Conservation (phyloP, 92 coral and sea anemone genomes). For the Heteractis magnifica region DNA sequence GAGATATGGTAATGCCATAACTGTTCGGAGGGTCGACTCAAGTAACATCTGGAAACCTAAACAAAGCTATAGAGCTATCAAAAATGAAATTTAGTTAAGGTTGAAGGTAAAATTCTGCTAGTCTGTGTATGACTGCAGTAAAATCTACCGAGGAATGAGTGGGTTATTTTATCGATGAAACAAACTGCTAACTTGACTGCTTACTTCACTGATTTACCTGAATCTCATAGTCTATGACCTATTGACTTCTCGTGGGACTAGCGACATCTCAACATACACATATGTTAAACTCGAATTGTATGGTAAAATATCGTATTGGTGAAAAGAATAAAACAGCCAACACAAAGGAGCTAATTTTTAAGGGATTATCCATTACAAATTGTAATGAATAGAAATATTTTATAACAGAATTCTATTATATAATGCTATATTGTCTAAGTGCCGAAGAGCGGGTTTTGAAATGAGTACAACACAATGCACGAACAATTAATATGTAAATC, state of each 20-base stretch:
- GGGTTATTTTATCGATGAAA: not conserved
- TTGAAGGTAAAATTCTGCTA: not conserved
- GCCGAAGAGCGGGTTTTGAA: not conserved
- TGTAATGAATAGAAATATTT: not conserved
- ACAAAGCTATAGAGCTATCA: not conserved
- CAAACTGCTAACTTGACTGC: not conserved
- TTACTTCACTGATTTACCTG: not conserved
- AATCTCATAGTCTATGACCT: not conserved
- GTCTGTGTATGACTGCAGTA: not conserved
- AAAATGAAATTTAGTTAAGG: not conserved
- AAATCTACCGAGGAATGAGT: not conserved
- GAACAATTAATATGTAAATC: constrained; percentile 26
- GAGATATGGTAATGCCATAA: not conserved
- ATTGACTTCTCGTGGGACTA: not conserved
- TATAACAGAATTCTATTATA: not conserved
- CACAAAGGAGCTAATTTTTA: not conserved
- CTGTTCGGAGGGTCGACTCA: not conserved
- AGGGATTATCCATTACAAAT: not conserved
- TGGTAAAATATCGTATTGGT: not conserved
- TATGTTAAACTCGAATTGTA: not conserved
- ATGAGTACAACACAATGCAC: not conserved
- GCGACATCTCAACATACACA: not conserved
- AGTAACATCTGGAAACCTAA: not conserved
- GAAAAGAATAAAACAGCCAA: not conserved
- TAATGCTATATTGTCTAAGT: not conserved